Evolutionary conservation across 2,113 vertebrate genomes (phyloP).

Genomic region (Carollia perspicillata): DNA sequence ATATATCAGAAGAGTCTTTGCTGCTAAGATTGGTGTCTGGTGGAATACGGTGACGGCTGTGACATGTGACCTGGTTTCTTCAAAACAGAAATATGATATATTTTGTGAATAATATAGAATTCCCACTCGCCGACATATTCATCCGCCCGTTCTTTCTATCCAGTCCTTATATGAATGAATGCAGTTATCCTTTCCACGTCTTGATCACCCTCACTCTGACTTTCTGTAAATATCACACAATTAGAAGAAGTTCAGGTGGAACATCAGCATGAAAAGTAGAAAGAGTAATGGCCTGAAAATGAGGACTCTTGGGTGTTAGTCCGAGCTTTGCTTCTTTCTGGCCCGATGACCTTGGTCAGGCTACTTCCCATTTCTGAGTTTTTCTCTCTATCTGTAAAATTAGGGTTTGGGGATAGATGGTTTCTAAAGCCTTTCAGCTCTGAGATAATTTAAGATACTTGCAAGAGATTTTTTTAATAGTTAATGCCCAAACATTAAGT

Average conservation of each 20-base stretch:
- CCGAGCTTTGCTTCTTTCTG: conserved; percentile 22
- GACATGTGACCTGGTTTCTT: conserved; percentile 35
- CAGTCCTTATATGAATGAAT: conserved; percentile 39
- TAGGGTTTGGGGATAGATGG: neutral
- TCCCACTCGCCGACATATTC: neutral
- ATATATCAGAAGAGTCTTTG: conserved; percentile 24
- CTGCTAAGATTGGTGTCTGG: conserved; percentile 30
- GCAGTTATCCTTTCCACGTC: neutral
- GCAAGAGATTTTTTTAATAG: conserved; percentile 11
- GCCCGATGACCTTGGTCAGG: conserved; percentile 56
- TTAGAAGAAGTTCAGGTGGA: conserved; percentile 42
- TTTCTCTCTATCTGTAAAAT: conserved; percentile 43
- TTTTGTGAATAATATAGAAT: conserved; percentile 34
- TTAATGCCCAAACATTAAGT: conserved; percentile 28
- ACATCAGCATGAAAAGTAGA: conserved; percentile 16
- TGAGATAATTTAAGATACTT: conserved; percentile 39
- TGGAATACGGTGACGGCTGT: conserved; percentile 32
- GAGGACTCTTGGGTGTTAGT: neutral
- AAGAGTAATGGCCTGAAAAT: neutral
- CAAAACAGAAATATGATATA: conserved; percentile 24
- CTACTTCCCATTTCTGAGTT: conserved; percentile 34
- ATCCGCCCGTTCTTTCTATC: conserved; percentile 24
- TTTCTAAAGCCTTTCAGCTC: conserved; percentile 36
- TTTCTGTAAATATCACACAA: conserved; percentile 20
- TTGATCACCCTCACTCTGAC: neutral